phyloP scores from a whole-genome alignment of 35 echinoderm and acorn worm species.

The Eucidaris tribuloides region DNA sequence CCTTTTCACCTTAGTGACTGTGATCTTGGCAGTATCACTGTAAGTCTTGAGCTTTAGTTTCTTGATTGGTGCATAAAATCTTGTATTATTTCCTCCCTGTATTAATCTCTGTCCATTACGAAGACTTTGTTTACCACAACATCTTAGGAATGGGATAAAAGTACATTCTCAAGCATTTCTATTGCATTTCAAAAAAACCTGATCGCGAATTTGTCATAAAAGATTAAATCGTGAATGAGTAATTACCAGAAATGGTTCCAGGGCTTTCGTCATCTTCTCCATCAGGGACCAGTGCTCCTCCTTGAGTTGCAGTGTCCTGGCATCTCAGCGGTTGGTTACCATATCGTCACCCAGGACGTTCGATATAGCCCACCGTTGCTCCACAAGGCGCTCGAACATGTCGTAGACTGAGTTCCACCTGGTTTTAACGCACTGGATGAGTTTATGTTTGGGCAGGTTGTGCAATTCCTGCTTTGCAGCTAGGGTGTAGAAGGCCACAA shows the following conservation, averaged over 20 bases:
- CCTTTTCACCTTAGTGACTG: too few species aligned
- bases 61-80: too few species aligned
- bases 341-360: neutral
- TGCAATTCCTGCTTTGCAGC: constrained; percentile 33
- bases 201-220: too few species aligned
- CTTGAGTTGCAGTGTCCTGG: neutral
- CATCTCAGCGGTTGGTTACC: constrained; percentile 2
- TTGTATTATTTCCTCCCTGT: too few species aligned
- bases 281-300: constrained; percentile 26
- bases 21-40: too few species aligned
- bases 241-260: constrained; percentile 34
- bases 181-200: too few species aligned
- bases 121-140: too few species aligned
- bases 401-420: constrained; percentile 38
- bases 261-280: neutral
- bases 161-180: too few species aligned
- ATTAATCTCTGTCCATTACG: too few species aligned
- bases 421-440: constrained; percentile 8
- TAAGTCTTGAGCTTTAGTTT: too few species aligned
- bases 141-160: too few species aligned
- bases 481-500: constrained; percentile 16
- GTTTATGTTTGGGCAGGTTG: neutral
- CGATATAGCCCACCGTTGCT: constrained; percentile 31
- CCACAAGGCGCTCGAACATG: neutral
- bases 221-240: too few species aligned